Conservation (phyloP, 1,140 invertebrate genomes). For the Drosophila repleta region DNA sequence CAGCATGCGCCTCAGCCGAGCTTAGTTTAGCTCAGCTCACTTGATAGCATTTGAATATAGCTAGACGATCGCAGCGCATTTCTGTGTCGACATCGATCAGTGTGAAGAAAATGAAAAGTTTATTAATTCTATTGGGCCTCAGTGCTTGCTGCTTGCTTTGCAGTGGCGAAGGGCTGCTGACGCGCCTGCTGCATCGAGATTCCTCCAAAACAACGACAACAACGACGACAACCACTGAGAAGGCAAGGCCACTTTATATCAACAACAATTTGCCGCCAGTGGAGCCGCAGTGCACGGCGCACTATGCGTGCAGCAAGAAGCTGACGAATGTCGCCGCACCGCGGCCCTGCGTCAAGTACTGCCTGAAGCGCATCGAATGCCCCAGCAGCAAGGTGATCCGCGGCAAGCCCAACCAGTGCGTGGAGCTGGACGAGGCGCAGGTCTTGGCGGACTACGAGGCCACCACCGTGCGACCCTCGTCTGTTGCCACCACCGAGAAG, state of each 20-base stretch:
- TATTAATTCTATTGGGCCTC: conserved; percentile 25
- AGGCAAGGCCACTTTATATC: conserved; percentile 38
- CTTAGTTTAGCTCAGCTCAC: neutral
- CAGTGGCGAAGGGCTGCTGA: conserved; percentile 26
- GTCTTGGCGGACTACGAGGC: conserved; percentile 42
- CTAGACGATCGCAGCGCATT: conserved; percentile 2
- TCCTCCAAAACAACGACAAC: conserved; percentile 9
- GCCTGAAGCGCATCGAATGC: conserved; percentile 67
- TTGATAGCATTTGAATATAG: conserved; percentile 11
- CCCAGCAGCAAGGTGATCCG: conserved; percentile 45
- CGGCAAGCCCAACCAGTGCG: conserved; percentile 57
- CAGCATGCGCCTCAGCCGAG: neutral
- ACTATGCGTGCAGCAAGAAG: conserved; percentile 67
- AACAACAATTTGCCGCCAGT: conserved; percentile 67
- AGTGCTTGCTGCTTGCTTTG: conserved; percentile 15
- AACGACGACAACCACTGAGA: conserved; percentile 45
- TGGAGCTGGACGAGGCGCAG: conserved; percentile 61
- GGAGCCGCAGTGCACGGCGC: conserved; percentile 41
- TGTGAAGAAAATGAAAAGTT: conserved; percentile 52
- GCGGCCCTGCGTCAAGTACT: conserved; percentile 72
- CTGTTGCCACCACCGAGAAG: conserved; percentile 26
- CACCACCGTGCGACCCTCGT: neutral
- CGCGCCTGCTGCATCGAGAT: conserved; percentile 45
- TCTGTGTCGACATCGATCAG: conserved; percentile 9
- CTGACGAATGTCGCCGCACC: conserved; percentile 46